These are phyloP conservation scores for Pteronotus mesoamericanus DNA, from an alignment of 2,797 vertebrate genomes.

Conservation along the genomic window DNA sequence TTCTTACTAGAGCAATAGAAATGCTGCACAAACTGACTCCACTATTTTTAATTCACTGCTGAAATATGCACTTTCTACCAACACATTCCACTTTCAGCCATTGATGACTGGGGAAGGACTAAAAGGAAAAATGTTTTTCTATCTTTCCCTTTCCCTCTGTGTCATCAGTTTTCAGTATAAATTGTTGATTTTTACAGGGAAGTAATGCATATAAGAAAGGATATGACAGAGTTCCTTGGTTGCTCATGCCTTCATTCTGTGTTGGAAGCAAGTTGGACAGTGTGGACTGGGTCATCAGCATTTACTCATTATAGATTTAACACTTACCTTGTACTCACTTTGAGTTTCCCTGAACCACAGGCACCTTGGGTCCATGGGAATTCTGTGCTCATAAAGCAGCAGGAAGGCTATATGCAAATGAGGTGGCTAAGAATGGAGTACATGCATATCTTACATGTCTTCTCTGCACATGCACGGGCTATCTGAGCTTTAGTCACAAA, in stretches of 20 bases:
- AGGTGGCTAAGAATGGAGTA: background rate
- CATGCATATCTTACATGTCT: background rate
- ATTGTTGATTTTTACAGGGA: background rate
- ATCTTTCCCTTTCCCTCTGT: background rate
- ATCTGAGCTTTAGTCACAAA: background rate
- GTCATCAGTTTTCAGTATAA: background rate
- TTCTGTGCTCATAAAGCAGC: background rate
- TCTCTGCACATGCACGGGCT: background rate
- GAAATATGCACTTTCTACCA: background rate
- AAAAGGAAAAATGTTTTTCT: no score
- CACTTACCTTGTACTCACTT: background rate
- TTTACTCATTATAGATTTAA: background rate
- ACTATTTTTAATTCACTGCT: background rate
- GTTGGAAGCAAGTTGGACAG: background rate
- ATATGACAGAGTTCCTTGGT: background rate
- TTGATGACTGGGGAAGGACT: no score
- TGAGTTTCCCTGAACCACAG: no score
- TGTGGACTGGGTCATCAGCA: background rate
- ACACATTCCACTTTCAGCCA: background rate
- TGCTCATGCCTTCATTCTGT: background rate
- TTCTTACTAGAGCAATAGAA: background rate
- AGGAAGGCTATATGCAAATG: background rate
- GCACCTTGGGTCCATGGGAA: background rate
- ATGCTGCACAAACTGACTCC: background rate
- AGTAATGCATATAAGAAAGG: background rate